phyloP scores from a whole-genome alignment of 2,888 invertebrate species.

The Microctonus brassicae region DNA sequence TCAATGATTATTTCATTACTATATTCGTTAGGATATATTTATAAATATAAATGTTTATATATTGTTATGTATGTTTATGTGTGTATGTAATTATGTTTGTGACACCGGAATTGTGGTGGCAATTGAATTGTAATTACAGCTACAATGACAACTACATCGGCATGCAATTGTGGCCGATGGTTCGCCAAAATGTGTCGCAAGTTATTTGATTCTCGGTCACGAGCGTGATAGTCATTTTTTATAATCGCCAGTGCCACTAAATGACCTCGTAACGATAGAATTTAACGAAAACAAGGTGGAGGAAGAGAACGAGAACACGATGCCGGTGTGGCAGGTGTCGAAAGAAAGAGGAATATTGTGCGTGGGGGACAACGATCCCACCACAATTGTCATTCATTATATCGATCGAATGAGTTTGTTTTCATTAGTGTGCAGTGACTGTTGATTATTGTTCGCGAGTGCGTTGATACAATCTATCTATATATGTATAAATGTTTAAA shows the following conservation, averaged over 20 bases:
- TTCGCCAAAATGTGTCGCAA: slow-evolving; percentile 57
- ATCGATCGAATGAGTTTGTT: slow-evolving; percentile 5
- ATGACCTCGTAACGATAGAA: slow-evolving; percentile 47
- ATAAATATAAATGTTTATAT: not conserved
- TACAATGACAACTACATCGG: slow-evolving; percentile 46
- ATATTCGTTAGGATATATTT: too few species aligned
- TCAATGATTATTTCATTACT: not conserved
- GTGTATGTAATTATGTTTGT: not conserved
- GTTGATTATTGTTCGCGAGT: not conserved
- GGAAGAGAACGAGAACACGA: slow-evolving; percentile 28
- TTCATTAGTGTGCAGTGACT: slow-evolving; percentile 4
- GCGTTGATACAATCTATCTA: not conserved
- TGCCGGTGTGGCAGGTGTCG: not conserved
- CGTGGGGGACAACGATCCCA: slow-evolving; percentile 11
- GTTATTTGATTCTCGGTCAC: slow-evolving; percentile 57
- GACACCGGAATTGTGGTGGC: not conserved
- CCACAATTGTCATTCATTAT: not conserved
- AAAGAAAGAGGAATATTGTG: not conserved
- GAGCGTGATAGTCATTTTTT: slow-evolving; percentile 53
- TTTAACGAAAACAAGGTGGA: slow-evolving; percentile 32
- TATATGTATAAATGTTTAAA: not conserved
- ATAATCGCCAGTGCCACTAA: slow-evolving; percentile 50
- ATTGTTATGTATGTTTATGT: not conserved
- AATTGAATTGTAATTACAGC: slow-evolving; percentile 35
- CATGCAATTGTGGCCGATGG: slow-evolving; percentile 51